phyloP scores from a whole-genome alignment of 2,797 vertebrate species.

The Mus caroli region DNA sequence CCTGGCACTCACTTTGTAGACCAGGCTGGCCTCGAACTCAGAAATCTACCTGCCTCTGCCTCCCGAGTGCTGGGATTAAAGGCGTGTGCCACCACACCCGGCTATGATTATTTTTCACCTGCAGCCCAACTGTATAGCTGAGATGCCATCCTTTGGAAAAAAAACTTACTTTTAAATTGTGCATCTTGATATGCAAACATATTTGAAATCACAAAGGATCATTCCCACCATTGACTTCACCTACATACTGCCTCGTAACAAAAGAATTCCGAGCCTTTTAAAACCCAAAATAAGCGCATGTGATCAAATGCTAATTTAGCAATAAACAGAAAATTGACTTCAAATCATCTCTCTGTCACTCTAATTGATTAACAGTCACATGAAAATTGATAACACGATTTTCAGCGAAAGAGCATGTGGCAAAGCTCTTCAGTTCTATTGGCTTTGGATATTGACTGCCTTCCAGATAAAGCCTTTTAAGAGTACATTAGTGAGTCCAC shows the following conservation, averaged over 20 bases:
- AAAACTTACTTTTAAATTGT: background rate
- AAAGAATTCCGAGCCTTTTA: slow-evolving; percentile 80
- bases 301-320: slow-evolving; percentile 90
- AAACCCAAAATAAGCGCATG: slow-evolving; percentile 85
- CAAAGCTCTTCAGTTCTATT: slow-evolving; percentile 86
- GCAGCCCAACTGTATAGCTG: background rate
- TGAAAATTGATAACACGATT: slow-evolving; percentile 97
- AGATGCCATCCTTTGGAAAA: background rate
- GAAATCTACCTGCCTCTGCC: too few species aligned
- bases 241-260: slow-evolving; percentile 76
- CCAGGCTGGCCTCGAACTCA: too few species aligned
- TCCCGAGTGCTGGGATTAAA: too few species aligned
- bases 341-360: slow-evolving; percentile 95
- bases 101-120: background rate
- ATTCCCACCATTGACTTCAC: slow-evolving; percentile 69
- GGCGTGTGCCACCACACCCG: too few species aligned
- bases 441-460: slow-evolving; percentile 89
- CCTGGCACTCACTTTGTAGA: too few species aligned
- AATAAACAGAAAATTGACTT: slow-evolving; percentile 94
- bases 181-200: slow-evolving; percentile 40
- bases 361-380: slow-evolving; percentile 97
- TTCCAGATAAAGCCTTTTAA: slow-evolving; percentile 90
- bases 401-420: slow-evolving; percentile 86
- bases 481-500: slow-evolving; percentile 89
- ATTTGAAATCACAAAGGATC: slow-evolving; percentile 77